phyloP scores from a whole-genome alignment of 2,113 vertebrate genomes.

The Barnardius zonarius region DNA sequence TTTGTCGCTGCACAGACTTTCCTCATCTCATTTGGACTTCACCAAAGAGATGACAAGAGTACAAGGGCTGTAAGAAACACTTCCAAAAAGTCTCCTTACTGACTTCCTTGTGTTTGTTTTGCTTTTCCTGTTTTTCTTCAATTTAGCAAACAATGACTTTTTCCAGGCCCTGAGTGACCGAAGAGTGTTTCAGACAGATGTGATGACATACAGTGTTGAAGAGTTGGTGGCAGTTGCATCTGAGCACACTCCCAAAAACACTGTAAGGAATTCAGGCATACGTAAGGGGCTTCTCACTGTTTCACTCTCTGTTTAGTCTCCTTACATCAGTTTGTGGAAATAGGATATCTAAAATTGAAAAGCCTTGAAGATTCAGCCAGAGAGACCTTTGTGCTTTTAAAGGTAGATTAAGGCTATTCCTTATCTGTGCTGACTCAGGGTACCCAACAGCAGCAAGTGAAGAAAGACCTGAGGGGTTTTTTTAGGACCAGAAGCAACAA shows the following conservation, averaged over 20 bases:
- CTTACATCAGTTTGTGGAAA: neutral
- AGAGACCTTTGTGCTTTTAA: neutral
- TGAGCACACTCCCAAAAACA: constrained; percentile 87
- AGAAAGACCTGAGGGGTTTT: neutral
- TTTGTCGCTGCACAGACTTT: constrained; percentile 46
- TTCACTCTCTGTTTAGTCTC: neutral
- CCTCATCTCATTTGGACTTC: constrained; percentile 35
- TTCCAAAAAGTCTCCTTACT: constrained; percentile 31
- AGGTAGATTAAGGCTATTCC: neutral
- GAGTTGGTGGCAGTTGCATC: constrained; percentile 82
- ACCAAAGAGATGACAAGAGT: constrained; percentile 55
- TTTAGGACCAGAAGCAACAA: neutral
- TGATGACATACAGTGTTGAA: constrained; percentile 75
- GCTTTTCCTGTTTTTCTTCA: constrained; percentile 25
- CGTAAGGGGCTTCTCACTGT: neutral
- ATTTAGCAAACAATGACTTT: constrained; percentile 85
- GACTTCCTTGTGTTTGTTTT: constrained; percentile 49
- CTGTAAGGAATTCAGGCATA: constrained; percentile 68
- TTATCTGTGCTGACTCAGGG: neutral
- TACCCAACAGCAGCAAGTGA: neutral
- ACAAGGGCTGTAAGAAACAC: constrained; percentile 45
- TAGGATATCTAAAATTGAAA: neutral
- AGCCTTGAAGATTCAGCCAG: neutral
- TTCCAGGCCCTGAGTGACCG: constrained; percentile 80
- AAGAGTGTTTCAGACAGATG: constrained; percentile 69